A percentile compares a stretch with the other conserved stretches of the same genome.
Evolutionary conservation across 2,113 vertebrate genomes (phyloP).

Genomic region (Menura novaehollandiae): DNA sequence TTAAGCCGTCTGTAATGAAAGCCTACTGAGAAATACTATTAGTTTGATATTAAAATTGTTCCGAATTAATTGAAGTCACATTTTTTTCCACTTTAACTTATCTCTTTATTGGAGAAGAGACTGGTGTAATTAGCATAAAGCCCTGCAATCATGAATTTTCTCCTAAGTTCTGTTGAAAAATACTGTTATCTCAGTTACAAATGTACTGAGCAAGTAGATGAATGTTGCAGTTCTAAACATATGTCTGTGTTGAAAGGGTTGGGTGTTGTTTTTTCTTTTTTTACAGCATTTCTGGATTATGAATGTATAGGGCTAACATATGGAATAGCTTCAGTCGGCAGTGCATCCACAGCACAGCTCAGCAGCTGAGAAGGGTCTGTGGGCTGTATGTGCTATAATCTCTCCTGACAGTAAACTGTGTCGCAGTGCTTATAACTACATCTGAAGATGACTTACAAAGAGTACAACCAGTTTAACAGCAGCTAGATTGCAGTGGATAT

Average conservation of each 20-base stretch:
- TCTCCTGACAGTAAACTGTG: not conserved
- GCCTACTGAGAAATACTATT: not conserved
- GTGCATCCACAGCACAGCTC: not conserved
- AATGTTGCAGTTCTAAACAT: not conserved
- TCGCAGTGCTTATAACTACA: not conserved
- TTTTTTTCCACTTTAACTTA: not conserved
- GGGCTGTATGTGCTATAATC: not conserved
- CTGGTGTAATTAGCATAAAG: not conserved
- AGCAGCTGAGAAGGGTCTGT: not conserved
- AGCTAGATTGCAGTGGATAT: not conserved
- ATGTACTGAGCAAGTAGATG: not conserved
- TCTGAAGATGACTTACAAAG: not conserved
- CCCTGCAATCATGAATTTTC: not conserved
- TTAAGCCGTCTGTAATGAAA: conserved; percentile 21
- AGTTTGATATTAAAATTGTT: not conserved
- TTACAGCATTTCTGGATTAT: not conserved
- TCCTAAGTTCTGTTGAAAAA: not conserved
- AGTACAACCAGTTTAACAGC: not conserved
- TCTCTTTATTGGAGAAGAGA: not conserved
- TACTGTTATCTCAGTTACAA: not conserved
- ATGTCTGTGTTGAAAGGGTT: not conserved
- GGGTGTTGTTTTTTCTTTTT: not conserved
- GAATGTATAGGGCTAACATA: not conserved
- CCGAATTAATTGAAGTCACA: not conserved
- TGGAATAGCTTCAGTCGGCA: not conserved